Evolutionary conservation across 2,888 invertebrate species (phyloP).

Genomic region (Pristionchus exspectatus): DNA sequence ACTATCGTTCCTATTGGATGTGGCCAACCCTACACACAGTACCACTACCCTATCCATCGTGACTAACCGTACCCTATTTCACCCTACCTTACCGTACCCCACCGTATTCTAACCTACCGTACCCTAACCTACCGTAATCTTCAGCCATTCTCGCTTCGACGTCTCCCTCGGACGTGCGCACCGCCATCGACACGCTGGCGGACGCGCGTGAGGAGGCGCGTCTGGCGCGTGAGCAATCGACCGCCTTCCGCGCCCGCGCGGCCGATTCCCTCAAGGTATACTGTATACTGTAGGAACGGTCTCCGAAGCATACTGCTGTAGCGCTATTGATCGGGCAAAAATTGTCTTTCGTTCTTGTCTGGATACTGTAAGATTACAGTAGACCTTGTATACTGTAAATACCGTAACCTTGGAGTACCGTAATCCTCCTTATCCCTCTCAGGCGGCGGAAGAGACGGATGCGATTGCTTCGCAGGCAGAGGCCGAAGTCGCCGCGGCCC

Average conservation of each 20-base stretch:
- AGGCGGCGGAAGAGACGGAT: slow-evolving; percentile 36
- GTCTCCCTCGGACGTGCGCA: background rate
- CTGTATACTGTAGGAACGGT: too few relatives aligned
- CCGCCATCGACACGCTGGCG: slow-evolving; percentile 1
- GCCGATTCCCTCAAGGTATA: slow-evolving; percentile 1
- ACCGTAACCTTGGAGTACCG: background rate
- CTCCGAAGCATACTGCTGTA: too few relatives aligned
- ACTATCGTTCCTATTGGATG: too few relatives aligned
- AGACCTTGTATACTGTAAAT: background rate
- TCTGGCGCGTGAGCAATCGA: background rate
- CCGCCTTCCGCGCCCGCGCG: background rate
- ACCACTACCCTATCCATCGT: too few relatives aligned
- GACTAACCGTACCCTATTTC: background rate
- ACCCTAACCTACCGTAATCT: background rate
- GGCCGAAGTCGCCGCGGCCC: slow-evolving; percentile 12
- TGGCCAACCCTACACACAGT: too few relatives aligned
- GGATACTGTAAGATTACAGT: background rate
- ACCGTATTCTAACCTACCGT: background rate
- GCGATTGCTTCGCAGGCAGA: slow-evolving; percentile 30
- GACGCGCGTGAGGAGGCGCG: slow-evolving; percentile 33
- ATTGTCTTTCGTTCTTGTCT: too few relatives aligned
- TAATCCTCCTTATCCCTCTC: background rate
- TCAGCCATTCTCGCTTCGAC: background rate
- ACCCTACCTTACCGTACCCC: background rate
- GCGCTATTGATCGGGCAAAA: too few relatives aligned